These are phyloP conservation scores for Lophotriccus pileatus DNA, from an alignment of 2,797 vertebrate genomes.

Conservation along the genomic window DNA sequence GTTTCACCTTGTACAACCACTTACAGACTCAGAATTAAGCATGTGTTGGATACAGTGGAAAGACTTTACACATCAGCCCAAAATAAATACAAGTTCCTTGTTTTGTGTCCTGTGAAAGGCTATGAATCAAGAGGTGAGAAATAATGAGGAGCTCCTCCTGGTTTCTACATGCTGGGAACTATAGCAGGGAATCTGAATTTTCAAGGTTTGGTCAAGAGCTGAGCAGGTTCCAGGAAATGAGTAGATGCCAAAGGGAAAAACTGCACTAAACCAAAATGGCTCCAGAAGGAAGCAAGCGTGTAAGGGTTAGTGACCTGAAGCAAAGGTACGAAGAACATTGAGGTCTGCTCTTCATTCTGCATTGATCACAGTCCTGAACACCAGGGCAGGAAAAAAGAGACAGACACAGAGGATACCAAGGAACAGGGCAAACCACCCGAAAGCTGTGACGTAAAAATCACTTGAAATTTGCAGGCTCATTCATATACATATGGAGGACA, in stretches of 20 bases:
- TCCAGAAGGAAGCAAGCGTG: neutral
- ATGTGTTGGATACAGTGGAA: neutral
- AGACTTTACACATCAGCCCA: neutral
- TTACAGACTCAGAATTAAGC: neutral
- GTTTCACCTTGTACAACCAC: neutral
- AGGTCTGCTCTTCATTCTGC: neutral
- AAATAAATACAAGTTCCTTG: constrained; percentile 16
- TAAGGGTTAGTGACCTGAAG: neutral
- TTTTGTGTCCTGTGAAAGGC: neutral
- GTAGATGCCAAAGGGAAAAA: neutral
- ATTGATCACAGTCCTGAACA: neutral
- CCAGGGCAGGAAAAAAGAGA: neutral
- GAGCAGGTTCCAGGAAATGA: neutral
- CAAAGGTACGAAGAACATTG: rapidly evolving
- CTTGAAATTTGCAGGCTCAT: neutral
- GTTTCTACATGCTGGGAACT: neutral
- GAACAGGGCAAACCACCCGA: neutral
- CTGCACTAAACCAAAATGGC: neutral
- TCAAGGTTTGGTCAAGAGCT: neutral
- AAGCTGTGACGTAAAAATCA: neutral
- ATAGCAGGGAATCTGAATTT: neutral
- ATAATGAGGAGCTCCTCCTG: neutral
- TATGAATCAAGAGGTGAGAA: neutral
- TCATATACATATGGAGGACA: neutral
- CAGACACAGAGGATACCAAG: neutral